Percentiles rank a stretch among this genome's conserved stretches.
These are phyloP conservation scores for Apis florea DNA, from an alignment of 1,140 invertebrate species.

Conservation along the genomic window DNA sequence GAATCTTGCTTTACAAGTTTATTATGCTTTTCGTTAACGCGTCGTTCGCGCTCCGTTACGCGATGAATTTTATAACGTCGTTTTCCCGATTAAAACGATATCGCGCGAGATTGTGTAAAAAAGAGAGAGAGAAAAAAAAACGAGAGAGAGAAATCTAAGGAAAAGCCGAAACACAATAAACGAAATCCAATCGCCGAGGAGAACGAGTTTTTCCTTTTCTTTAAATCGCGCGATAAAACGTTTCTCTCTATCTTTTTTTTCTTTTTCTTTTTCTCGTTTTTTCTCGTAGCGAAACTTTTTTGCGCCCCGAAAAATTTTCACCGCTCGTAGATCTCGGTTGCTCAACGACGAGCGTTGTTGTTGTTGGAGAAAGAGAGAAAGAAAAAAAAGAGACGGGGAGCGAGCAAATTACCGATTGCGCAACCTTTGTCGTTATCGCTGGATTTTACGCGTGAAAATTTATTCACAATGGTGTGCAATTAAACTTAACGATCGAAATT, in stretches of 20 bases:
- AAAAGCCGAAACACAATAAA: no score
- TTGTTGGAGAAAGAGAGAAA: neutral
- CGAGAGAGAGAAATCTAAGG: no score
- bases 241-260: neutral
- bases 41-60: neutral
- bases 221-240: neutral
- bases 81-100: no score
- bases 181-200: no score
- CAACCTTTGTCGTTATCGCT: constrained; percentile 1
- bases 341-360: neutral
- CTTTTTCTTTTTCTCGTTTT: no score
- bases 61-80: neutral
- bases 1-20: neutral
- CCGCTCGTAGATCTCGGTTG: neutral
- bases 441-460: constrained; percentile 28
- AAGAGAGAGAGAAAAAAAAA: no score
- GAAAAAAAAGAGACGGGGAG: neutral
- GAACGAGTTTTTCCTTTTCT: neutral
- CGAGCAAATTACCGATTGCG: constrained; percentile 19
- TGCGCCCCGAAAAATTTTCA: neutral
- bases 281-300: neutral
- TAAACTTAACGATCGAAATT: constrained; percentile 44
- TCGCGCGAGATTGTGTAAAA: no score
- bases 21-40: neutral
- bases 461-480: constrained; percentile 2